Conservation (phyloP, 2,797 vertebrate species). For the Poecilia picta region DNA sequence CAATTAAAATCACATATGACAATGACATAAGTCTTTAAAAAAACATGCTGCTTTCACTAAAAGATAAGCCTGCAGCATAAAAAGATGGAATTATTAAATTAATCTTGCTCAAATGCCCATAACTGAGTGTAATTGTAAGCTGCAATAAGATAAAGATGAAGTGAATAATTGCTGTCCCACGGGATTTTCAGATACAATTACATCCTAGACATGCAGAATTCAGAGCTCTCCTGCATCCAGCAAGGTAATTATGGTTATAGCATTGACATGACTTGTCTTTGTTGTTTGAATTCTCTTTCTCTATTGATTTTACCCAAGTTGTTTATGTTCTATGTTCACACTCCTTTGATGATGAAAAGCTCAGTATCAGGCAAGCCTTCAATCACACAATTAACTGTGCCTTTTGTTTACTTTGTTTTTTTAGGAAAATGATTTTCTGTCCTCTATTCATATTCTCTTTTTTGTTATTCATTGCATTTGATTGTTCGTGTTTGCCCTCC, state of each 20-base stretch:
- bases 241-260: neutral
- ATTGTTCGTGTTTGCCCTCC: neutral
- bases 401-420: neutral
- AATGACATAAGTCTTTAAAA: too few species aligned
- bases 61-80: neutral
- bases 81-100: neutral
- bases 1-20: too few species aligned
- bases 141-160: neutral
- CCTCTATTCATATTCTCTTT: neutral
- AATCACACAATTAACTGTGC: neutral
- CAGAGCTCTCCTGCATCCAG: neutral
- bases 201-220: neutral
- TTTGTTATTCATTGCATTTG: neutral
- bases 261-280: neutral
- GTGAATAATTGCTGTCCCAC: neutral
- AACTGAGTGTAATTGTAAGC: neutral
- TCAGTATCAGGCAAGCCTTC: neutral
- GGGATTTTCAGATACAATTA: neutral
- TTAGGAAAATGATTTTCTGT: neutral
- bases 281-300: neutral
- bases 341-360: slow-evolving; percentile 3
- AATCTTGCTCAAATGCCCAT: neutral
- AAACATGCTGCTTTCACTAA: neutral
- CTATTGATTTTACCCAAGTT: neutral
- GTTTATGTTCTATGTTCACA: neutral